Base-by-base conservation (phyloP, 1,140 invertebrate species). In the Drosophila nigromelanica region DNA sequence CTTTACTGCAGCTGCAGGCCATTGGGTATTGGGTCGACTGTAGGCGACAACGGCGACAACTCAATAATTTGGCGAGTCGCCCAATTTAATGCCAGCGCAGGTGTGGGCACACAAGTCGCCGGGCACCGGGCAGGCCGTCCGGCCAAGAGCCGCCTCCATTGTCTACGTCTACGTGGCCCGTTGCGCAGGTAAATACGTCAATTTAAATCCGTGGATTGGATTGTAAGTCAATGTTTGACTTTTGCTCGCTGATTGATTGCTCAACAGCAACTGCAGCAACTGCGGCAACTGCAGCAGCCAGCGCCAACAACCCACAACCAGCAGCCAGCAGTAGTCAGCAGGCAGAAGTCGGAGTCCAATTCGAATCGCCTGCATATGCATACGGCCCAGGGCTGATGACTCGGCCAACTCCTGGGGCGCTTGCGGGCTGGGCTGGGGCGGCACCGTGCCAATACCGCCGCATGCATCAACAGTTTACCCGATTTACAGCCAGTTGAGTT, bases 191-290 rank as follows among this genome's bases (percentile, higher is more conserved):
- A 89, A 89, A 89, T 83, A 89, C 83, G 83, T 89, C 83, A 89
- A 89, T 89, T 89, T 89, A 89, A 89, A 89, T 89, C 83, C 83
- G 83, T 89, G 83, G 83, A 89, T 89, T 89, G 78, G 76, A 89
- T 91, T 90, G 86, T 80, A 87, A 91, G 90, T 85, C 82, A 91
- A 91, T 91, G 90, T 91, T 91, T 91, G 86, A 91, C 90, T 91
- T 91, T 90, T 91, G 90, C 90, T 91, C 83, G 82, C 86, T 91
- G 90, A 91, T 91, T 91, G 90, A 91, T 91, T 91, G 89, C 86
- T 85, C 90, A 89, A 89, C 78, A 90, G 90, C 79, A 90, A 80
- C 86, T 76, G 81, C 81, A 74, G 71, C 77, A 51, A 48, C 54
- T 71, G 42, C 24, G 15, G 30, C 40, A 39, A 14, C 7, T 11